Conservation (phyloP, 1,140 invertebrate species). For the Leptoteleia sp. region DNA sequence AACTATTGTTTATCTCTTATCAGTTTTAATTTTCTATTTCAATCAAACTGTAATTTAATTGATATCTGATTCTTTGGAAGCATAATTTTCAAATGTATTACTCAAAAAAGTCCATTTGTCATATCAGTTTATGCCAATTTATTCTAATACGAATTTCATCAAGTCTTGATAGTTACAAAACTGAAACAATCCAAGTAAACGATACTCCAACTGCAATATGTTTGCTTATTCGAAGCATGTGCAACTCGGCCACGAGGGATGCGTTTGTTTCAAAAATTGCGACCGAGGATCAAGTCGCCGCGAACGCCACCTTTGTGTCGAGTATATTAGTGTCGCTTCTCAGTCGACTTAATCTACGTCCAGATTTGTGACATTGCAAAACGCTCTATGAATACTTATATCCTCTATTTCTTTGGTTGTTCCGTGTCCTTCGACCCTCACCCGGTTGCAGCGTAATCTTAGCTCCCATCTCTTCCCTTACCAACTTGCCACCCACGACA, state of each 20-base stretch:
- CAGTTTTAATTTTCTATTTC: too few species aligned
- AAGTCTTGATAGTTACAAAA: constrained; percentile 11
- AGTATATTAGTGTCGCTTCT: constrained; percentile 66
- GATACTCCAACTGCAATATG: constrained; percentile 40
- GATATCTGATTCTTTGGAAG: too few species aligned
- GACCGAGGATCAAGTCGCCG: constrained; percentile 40
- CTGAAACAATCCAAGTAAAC: constrained; percentile 32
- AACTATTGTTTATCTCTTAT: too few species aligned
- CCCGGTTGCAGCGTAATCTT: constrained; percentile 45
- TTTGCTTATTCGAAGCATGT: constrained; percentile 60
- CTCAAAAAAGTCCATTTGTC: too few species aligned
- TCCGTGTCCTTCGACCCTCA: constrained; percentile 45
- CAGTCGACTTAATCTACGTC: constrained; percentile 68
- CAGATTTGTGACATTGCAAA: constrained; percentile 71
- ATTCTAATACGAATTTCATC: too few species aligned
- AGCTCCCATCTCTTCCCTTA: constrained; percentile 56
- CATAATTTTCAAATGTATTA: too few species aligned
- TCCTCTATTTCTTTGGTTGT: constrained; percentile 46
- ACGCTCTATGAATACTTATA: constrained; percentile 71
- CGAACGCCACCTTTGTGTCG: constrained; percentile 49
- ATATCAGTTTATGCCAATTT: too few species aligned
- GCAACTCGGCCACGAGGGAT: constrained; percentile 39
- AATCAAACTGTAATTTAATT: too few species aligned
- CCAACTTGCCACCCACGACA: constrained; percentile 58
- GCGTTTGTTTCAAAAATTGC: constrained; percentile 53